Percentiles rank a stretch among this genome's conserved stretches.
These are phyloP conservation scores for Puma concolor DNA, from an alignment of 2,113 vertebrate genomes.

Conservation along the genomic window DNA sequence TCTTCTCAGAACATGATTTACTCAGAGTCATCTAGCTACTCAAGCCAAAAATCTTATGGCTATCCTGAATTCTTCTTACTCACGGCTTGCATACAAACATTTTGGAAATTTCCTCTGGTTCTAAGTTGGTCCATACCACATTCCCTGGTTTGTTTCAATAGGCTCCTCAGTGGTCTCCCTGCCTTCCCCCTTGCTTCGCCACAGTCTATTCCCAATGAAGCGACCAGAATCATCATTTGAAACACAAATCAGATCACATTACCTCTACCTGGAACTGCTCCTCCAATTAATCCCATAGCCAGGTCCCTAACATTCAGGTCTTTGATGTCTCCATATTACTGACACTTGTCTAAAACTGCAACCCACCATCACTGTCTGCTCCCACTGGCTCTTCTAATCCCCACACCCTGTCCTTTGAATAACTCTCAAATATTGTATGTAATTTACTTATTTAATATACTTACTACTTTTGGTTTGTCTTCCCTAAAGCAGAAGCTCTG, in stretches of 20 bases:
- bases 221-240: not conserved
- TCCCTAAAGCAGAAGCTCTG: not conserved
- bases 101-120: not conserved
- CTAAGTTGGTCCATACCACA: not conserved
- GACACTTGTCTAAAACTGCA: not conserved
- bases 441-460: not conserved
- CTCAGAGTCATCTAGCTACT: not conserved
- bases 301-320: not conserved
- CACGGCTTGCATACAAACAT: not conserved
- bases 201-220: not conserved
- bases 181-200: not conserved
- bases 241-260: not conserved
- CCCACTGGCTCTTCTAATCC: not conserved
- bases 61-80: not conserved
- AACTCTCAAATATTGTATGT: not conserved
- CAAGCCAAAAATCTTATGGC: not conserved
- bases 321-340: not conserved
- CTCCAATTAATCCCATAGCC: not conserved
- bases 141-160: not conserved
- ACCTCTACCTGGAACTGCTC: not conserved
- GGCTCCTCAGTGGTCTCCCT: not conserved
- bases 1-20: not conserved
- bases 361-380: not conserved
- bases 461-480: not conserved
- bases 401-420: not conserved